These are phyloP conservation scores for Pseudolaguvia tuberculata DNA, from an alignment of 2,113 vertebrate species.

Conservation along the genomic window DNA sequence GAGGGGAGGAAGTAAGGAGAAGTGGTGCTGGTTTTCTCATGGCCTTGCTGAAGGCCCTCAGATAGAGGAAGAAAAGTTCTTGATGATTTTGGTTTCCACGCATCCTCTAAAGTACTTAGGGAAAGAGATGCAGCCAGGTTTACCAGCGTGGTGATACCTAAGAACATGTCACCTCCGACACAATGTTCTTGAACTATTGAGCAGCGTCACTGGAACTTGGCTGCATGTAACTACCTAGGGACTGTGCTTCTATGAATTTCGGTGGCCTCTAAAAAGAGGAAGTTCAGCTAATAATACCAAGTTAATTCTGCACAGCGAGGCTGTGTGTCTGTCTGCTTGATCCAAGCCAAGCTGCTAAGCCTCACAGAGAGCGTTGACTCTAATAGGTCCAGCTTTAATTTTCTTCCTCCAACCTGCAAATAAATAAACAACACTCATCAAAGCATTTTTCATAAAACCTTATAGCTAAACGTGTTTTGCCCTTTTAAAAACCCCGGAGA, in stretches of 20 bases:
- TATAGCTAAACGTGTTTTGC: neutral
- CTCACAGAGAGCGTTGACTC: conserved; percentile 27
- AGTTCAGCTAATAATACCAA: conserved; percentile 53
- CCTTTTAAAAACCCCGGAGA: conserved; percentile 19
- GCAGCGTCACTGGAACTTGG: conserved; percentile 47
- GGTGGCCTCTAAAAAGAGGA: conserved; percentile 63
- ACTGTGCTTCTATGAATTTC: conserved; percentile 65
- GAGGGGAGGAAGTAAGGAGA: conserved; percentile 4
- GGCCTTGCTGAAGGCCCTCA: conserved; percentile 9
- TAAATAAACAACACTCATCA: neutral
- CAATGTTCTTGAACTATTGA: conserved; percentile 50
- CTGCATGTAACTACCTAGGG: conserved; percentile 48
- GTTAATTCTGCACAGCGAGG: conserved; percentile 26
- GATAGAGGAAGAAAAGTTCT: conserved; percentile 8
- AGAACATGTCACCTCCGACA: conserved; percentile 29
- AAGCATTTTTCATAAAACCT: neutral
- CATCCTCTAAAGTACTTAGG: conserved; percentile 17
- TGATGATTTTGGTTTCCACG: conserved; percentile 7
- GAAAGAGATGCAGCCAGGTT: conserved; percentile 15
- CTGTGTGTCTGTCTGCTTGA: conserved; percentile 15
- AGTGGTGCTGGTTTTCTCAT: conserved; percentile 25
- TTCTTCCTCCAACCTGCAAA: neutral
- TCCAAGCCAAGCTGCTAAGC: conserved; percentile 32
- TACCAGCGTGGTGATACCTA: conserved; percentile 32
- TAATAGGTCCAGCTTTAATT: conserved; percentile 12